Conservation (phyloP, 2,888 invertebrate species). For the Drosophila phalerata region DNA sequence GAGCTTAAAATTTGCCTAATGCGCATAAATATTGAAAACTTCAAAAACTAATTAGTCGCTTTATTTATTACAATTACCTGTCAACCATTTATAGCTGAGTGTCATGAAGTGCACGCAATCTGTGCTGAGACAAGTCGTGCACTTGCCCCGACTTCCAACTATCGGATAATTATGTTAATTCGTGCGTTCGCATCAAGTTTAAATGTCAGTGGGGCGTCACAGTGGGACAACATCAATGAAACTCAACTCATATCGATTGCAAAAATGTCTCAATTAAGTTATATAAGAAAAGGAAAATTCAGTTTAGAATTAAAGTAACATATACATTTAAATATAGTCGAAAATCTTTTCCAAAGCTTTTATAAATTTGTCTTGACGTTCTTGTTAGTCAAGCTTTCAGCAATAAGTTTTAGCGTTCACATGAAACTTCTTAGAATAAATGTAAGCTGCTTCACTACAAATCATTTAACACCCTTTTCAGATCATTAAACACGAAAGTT, state of each 20-base stretch:
- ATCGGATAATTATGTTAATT: constrained; percentile 67
- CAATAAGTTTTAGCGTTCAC: neutral
- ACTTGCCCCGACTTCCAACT: constrained; percentile 48
- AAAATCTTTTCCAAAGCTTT: too few species aligned
- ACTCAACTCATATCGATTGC: neutral
- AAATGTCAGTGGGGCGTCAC: constrained; percentile 59
- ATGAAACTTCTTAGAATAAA: neutral
- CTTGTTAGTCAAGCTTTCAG: neutral
- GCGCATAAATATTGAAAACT: constrained; percentile 65
- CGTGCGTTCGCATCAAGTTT: constrained; percentile 57
- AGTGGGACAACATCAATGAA: constrained; percentile 44
- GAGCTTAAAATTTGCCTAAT: constrained; percentile 55
- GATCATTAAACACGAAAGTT: constrained; percentile 30
- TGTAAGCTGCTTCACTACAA: constrained; percentile 20
- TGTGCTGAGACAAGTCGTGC: constrained; percentile 56
- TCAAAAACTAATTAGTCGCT: constrained; percentile 69
- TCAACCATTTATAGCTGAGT: constrained; percentile 37
- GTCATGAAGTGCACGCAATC: constrained; percentile 34
- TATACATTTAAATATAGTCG: too few species aligned
- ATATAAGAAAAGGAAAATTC: too few species aligned
- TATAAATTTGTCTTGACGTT: neutral
- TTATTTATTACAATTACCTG: constrained; percentile 78
- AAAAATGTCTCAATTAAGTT: constrained; percentile 3
- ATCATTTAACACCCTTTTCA: constrained; percentile 23
- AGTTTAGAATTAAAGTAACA: too few species aligned